A percentile compares a stretch with the other conserved stretches of the same genome.
Evolutionary conservation across 2,797 vertebrate genomes (phyloP).

Genomic region (Percopsis omiscomaycus): DNA sequence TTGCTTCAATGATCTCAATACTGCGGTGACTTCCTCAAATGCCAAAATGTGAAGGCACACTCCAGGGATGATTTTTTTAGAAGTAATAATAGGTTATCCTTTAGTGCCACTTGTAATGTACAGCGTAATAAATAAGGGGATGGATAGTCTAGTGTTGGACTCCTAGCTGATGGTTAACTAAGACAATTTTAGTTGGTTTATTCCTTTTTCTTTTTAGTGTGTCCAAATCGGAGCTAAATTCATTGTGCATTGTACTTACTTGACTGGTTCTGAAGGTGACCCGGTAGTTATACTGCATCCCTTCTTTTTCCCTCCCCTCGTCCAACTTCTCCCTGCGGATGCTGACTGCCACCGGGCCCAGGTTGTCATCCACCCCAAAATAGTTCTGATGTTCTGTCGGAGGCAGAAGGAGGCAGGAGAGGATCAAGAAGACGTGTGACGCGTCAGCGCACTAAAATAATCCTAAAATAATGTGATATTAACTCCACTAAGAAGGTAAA

Average conservation of each 20-base stretch:
- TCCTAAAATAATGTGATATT: background rate
- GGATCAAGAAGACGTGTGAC: background rate
- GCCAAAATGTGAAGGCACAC: conserved; percentile 27
- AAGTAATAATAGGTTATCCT: conserved; percentile 21
- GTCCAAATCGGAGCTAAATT: background rate
- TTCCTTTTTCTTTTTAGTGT: conserved; percentile 1
- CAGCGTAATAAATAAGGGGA: background rate
- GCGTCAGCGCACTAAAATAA: background rate
- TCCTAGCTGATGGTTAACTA: background rate
- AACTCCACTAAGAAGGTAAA: background rate
- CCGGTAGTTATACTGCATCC: conserved; percentile 90
- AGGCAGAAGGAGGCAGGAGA: conserved; percentile 5
- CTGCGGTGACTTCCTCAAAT: conserved; percentile 8
- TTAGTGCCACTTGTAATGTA: background rate
- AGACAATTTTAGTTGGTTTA: background rate
- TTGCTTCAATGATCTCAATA: conserved; percentile 39
- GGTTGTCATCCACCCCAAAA: conserved; percentile 93
- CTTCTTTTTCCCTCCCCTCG: conserved; percentile 91
- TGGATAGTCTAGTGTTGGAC: no score
- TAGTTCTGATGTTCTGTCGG: conserved; percentile 95
- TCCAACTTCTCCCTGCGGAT: conserved; percentile 92
- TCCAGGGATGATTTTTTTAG: background rate
- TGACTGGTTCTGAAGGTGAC: conserved; percentile 95
- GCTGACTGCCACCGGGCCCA: conserved; percentile 94
- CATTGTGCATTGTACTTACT: conserved; percentile 72